Conservation (phyloP, 2,888 invertebrate genomes). For the Pecten maximus region DNA sequence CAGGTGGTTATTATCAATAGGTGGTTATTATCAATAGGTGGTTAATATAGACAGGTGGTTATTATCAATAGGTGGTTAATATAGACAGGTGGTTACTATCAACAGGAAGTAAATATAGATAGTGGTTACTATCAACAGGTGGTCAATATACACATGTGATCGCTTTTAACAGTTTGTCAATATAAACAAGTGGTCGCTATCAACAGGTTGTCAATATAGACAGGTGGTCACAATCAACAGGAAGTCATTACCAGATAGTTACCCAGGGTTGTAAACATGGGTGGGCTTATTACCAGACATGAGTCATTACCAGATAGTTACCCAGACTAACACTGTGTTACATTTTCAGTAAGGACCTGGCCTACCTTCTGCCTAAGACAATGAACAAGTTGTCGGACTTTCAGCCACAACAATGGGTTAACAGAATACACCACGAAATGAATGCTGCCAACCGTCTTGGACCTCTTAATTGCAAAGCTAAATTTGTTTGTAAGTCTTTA, state of each 20-base stretch:
- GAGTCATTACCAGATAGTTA: neutral
- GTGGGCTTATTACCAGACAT: neutral
- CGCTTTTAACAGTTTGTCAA: neutral
- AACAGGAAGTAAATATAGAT: too few relatives aligned
- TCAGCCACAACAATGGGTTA: conserved; percentile 94
- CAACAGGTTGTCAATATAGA: neutral
- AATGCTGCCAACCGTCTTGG: conserved; percentile 89
- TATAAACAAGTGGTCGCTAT: neutral
- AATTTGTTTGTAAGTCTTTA: conserved; percentile 85
- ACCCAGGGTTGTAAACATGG: too few relatives aligned
- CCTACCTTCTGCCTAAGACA: conserved; percentile 95
- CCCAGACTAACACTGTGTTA: neutral
- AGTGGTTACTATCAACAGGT: too few relatives aligned
- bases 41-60: too few relatives aligned
- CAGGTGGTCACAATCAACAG: neutral
- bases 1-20: too few relatives aligned
- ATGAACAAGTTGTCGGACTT: conserved; percentile 93
- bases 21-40: too few relatives aligned
- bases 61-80: too few relatives aligned
- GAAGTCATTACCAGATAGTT: neutral
- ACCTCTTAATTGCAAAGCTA: conserved; percentile 93
- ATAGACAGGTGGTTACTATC: too few relatives aligned
- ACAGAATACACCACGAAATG: conserved; percentile 94
- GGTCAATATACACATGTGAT: too few relatives aligned
- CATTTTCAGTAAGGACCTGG: conserved; percentile 83